These are phyloP conservation scores for Corbicula japonica DNA, from an alignment of 2,888 invertebrate species.

Conservation along the genomic window DNA sequence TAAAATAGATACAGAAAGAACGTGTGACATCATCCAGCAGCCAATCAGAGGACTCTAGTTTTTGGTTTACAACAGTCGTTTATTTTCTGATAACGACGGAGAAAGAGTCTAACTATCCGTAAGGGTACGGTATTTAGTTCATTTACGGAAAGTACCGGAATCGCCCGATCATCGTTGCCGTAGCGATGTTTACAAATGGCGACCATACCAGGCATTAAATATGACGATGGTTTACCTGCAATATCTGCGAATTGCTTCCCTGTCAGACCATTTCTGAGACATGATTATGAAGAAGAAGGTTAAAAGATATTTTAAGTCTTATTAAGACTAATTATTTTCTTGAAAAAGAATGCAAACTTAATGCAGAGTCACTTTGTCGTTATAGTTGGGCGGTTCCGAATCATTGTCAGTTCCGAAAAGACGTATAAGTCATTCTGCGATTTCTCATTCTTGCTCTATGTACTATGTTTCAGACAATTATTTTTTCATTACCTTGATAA, in stretches of 20 bases:
- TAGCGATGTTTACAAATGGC: conserved; percentile 83
- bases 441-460: too few species aligned
- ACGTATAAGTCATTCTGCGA: background rate
- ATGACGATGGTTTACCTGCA: conserved; percentile 78
- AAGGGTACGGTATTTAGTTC: too few species aligned
- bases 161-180: conserved; percentile 69
- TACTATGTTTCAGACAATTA: too few species aligned
- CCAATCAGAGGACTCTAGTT: too few species aligned
- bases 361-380: too few species aligned
- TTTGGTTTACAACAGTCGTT: too few species aligned
- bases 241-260: conserved; percentile 85
- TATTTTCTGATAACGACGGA: too few species aligned
- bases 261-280: conserved; percentile 76
- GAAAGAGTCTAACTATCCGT: too few species aligned
- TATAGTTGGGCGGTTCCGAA: too few species aligned
- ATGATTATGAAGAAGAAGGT: conserved; percentile 73
- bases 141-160: background rate
- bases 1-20: too few species aligned
- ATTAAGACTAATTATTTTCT: background rate
- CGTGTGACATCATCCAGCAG: too few species aligned
- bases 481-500: too few species aligned
- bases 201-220: conserved; percentile 80
- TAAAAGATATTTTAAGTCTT: background rate
- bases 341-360: background rate
- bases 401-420: background rate